Evolutionary conservation across 2,888 invertebrate genomes (phyloP), one percentile per base, ranked within the genome.

Genomic region (Cosmia pyralina): DNA sequence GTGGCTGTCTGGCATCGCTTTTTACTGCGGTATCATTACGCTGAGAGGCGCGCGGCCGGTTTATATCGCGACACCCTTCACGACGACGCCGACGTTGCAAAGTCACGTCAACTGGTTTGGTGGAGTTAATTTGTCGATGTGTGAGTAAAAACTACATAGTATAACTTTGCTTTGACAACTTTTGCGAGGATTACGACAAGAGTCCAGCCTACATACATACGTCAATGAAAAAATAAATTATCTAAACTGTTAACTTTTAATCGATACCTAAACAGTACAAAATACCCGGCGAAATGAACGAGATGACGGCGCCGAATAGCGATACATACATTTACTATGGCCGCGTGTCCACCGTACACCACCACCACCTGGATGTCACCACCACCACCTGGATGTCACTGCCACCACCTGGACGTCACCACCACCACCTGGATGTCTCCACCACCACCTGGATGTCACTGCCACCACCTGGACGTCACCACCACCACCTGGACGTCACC

Each of bases 21-120:
- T 81, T 81, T 83, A 71, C 81, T 65, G 81, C 68, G 57, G 68
- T 67, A 52, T 74, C 81, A 83, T 83, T 81, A 80, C 59, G 64
- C 3, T 60, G 64, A 83, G 84, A 71, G 79, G 58, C 3, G 55
- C 67, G 55, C 38, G 65, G 52, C 10, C 57, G 68, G 63, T 79
- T 82, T 78, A 68, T 80, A 46, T 70, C 58, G 69, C 11, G 58
- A 65, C 64, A 60, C 68, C 38, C 67, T 74, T 70, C 38, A 72
- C 46, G 17, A 19, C 72, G 19, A 41, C 17, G 48, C 48, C 48
- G 50, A 50, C 68, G 50, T 46, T 72, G 55, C 69, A 72, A 69
- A 73, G 67, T 69, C 73, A 79, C 22, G 67, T 69, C 79, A 44
- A 0, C 22, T 6, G 15, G 59, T 67, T 64, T 62, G 34, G 34